Evolutionary conservation across 2,113 vertebrate species (phyloP), one percentile per base, ranked within the genome.

Genomic region (Microcebus murinus): DNA sequence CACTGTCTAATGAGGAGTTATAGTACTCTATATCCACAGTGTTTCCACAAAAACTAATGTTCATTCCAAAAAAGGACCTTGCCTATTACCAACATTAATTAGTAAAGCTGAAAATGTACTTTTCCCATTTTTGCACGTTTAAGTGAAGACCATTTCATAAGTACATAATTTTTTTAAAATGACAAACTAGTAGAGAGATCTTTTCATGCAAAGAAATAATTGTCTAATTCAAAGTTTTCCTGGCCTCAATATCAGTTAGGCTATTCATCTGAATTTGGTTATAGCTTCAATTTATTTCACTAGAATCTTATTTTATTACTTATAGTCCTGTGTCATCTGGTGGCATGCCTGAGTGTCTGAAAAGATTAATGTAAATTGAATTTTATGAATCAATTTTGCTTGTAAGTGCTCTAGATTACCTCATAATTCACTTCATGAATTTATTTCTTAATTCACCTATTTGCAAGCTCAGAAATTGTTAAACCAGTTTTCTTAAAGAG

Each of bases 351-450:
- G 61, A 93, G 52, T 80, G 42, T 89, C 91, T 68, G 20, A 86
- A 80, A 91, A 91, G 36, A 96, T 93, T 87, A 83, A 42, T 82
- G 42, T 57, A 95, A 97, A 93, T 88, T 93, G 79, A 94, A 95
- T 89, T 94, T 92, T 82, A 89, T 96, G 63, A 89, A 86, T 93
- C 68, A 50, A 90, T 93, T 91, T 95, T 93, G 11, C 20, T 68
- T 87, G 2, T 92, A 96, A 96, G 87, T 83, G 39, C 36, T 96
- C 45, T 82, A 91, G 34, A 94, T 91, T 95, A 63, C 29, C 67
- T 93, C 1, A 3, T 74, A 97, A 90, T 81, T 93, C 65, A 95
- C 57, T 71, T 93, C 74, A 34, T 90, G 77, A 93, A 88, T 77
- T 67, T 94, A 90, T 89, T 90, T 96, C 80, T 94, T 95, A 94